Percentiles rank a stretch among this genome's conserved stretches.
Conservation (phyloP, 2,888 invertebrate genomes). For the Deilephila porcellus region DNA sequence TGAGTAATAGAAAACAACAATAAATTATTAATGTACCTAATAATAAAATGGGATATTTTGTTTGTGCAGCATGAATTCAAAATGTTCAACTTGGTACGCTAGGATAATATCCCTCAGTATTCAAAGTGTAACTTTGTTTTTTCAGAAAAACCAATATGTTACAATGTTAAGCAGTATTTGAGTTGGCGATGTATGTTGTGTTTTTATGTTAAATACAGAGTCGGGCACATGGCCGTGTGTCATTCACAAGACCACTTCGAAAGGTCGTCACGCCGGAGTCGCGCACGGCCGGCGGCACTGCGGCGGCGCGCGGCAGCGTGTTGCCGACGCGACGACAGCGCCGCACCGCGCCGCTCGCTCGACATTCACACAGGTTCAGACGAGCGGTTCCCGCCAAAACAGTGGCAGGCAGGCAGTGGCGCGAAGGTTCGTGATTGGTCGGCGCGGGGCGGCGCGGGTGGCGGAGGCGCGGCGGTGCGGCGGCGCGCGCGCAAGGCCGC, state of each 20-base stretch:
- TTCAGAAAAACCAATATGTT: not conserved
- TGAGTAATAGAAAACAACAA: conserved; percentile 50
- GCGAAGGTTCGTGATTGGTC: conserved; percentile 79
- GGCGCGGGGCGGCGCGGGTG: conserved; percentile 58
- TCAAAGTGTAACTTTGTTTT: not conserved
- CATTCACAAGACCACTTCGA: conserved; percentile 64
- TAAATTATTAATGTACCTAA: not conserved
- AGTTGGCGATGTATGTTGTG: not conserved
- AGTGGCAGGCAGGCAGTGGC: conserved; percentile 81
- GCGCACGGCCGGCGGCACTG: conserved; percentile 32
- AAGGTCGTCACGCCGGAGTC: conserved; percentile 68
- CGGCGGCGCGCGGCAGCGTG: conserved; percentile 34
- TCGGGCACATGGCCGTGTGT: conserved; percentile 55
- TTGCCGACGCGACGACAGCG: conserved; percentile 56
- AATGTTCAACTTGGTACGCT: not conserved
- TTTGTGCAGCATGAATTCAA: not conserved
- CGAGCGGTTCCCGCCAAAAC: conserved; percentile 74
- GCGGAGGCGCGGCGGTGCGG: conserved; percentile 50
- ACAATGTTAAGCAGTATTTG: not conserved
- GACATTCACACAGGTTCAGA: conserved; percentile 52
- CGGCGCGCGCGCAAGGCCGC: conserved; percentile 82
- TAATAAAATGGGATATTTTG: not conserved
- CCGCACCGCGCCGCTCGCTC: conserved; percentile 55
- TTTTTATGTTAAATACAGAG: conserved; percentile 27
- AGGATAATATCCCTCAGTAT: not conserved